Evolutionary conservation across 2,797 vertebrate genomes (phyloP).

Genomic region (Labroides dimidiatus): DNA sequence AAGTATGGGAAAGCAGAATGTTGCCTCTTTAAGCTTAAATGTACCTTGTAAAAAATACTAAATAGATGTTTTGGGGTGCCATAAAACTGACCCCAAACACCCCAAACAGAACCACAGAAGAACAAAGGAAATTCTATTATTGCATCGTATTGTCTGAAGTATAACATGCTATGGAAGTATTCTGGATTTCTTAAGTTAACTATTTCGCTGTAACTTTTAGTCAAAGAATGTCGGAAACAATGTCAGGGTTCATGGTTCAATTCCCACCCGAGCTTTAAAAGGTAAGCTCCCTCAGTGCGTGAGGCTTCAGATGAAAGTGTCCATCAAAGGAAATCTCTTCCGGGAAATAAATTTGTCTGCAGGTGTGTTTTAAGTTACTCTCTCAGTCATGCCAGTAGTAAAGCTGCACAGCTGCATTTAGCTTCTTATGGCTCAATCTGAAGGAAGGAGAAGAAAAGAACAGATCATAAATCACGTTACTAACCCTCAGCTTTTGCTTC

Average conservation of each 20-base stretch:
- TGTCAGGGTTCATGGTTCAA: neutral
- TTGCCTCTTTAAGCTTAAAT: too few species aligned
- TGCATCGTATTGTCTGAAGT: too few species aligned
- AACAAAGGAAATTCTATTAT: too few species aligned
- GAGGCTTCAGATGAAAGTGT: slow-evolving; percentile 9
- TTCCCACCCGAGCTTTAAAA: neutral
- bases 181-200: too few species aligned
- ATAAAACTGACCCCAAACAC: neutral
- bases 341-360: slow-evolving; percentile 19
- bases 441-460: slow-evolving; percentile 26
- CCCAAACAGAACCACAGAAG: too few species aligned
- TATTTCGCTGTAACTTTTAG: too few species aligned
- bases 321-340: slow-evolving; percentile 6
- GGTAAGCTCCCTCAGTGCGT: neutral
- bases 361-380: slow-evolving; percentile 19
- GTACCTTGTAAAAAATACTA: too few species aligned
- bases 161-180: too few species aligned
- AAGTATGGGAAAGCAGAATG: too few species aligned
- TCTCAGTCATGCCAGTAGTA: slow-evolving; percentile 13
- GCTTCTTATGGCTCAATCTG: slow-evolving; percentile 1
- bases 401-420: slow-evolving; percentile 29
- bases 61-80: neutral
- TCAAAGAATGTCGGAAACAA: neutral
- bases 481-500: slow-evolving; percentile 28
- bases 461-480: slow-evolving; percentile 1